These are phyloP conservation scores for Nansenia antarctica DNA, from an alignment of 2,113 vertebrate genomes.

Conservation along the genomic window DNA sequence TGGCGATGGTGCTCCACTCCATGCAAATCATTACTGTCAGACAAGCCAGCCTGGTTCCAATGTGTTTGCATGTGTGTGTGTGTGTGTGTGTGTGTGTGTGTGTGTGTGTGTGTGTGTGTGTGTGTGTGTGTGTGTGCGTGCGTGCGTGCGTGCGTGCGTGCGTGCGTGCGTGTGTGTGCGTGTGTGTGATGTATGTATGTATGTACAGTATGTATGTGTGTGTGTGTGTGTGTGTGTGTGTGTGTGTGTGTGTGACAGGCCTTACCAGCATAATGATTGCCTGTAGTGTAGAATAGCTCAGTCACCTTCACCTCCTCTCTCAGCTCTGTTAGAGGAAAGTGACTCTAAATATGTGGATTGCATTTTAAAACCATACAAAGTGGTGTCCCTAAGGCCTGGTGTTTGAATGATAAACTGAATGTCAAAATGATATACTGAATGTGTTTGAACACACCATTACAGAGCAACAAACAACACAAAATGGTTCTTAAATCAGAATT, in stretches of 20 bases:
- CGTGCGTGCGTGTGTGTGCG: background rate
- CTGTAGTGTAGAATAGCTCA: background rate
- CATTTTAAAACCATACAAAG: no score
- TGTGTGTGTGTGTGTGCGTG: slow-evolving; percentile 1
- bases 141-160: background rate
- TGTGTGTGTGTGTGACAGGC: background rate
- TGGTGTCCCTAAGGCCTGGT: no score
- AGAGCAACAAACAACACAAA: no score
- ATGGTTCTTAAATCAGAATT: no score
- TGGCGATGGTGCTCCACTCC: background rate
- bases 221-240: background rate
- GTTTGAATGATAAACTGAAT: no score
- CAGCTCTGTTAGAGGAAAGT: no score
- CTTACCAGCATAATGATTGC: background rate
- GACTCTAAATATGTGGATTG: no score
- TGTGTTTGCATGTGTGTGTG: slow-evolving; percentile 10
- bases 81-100: slow-evolving; percentile 11
- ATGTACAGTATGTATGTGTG: no score
- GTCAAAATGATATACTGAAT: no score
- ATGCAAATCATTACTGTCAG: background rate
- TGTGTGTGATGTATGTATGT: background rate
- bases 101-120: slow-evolving; percentile 7
- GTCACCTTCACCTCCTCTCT: background rate
- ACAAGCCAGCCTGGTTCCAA: background rate
- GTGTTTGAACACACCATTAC: no score